phyloP scores from a whole-genome alignment of 2,888 invertebrate genomes.

The Parnassius glacialis region DNA sequence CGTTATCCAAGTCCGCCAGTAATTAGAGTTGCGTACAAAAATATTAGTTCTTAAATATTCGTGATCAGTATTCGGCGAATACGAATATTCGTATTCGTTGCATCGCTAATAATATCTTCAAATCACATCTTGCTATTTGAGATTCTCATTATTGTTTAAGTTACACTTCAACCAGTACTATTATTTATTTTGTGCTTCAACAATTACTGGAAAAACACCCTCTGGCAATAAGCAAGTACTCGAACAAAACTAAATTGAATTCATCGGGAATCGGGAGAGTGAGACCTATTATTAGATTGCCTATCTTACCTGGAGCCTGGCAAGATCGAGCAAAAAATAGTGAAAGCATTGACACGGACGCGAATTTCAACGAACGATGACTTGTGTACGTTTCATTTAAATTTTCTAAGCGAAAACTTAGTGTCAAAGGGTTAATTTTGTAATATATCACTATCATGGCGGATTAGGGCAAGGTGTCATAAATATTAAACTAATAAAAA shows the following conservation, averaged over 20 bases:
- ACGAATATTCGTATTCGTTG: too few species aligned
- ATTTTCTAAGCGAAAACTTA: slow-evolving; percentile 46
- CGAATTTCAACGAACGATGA: slow-evolving; percentile 63
- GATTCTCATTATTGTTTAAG: not conserved
- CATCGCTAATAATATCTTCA: too few species aligned
- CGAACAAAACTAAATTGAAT: too few species aligned
- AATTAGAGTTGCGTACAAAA: too few species aligned
- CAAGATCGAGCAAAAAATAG: slow-evolving; percentile 67
- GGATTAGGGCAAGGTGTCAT: not conserved
- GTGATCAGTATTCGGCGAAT: too few species aligned
- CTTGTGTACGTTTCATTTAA: slow-evolving; percentile 36
- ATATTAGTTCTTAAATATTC: too few species aligned
- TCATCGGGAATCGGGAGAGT: slow-evolving; percentile 39
- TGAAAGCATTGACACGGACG: slow-evolving; percentile 52
- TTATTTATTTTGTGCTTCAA: too few species aligned
- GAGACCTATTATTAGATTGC: slow-evolving; percentile 67
- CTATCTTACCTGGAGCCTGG: slow-evolving; percentile 59
- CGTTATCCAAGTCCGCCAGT: too few species aligned
- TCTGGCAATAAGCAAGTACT: slow-evolving; percentile 24
- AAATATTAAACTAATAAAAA: slow-evolving; percentile 4
- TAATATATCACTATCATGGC: not conserved
- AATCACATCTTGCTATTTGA: not conserved
- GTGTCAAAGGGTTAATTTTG: not conserved
- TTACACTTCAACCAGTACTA: too few species aligned
- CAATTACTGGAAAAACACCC: too few species aligned